phyloP scores from a whole-genome alignment of 2,797 vertebrate genomes.

The Sebastes steindachneri region DNA sequence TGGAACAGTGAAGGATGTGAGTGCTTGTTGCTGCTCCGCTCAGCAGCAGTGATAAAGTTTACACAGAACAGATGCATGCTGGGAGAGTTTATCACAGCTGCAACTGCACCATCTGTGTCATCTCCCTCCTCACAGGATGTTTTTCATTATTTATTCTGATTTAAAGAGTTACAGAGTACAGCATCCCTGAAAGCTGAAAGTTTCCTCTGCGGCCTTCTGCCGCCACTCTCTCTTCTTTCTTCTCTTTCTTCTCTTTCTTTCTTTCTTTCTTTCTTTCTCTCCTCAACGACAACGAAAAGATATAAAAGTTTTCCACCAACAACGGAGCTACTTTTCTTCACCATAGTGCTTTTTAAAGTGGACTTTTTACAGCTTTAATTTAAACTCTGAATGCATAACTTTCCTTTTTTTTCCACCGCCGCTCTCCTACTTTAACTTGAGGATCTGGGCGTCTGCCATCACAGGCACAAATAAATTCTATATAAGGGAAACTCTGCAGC shows the following conservation, averaged over 20 bases:
- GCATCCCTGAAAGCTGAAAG: background rate
- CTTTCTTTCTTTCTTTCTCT: background rate
- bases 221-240: background rate
- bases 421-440: background rate
- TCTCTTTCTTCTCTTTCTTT: background rate
- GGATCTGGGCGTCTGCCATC: background rate
- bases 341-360: background rate
- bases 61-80: constrained; percentile 64
- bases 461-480: background rate
- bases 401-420: background rate
- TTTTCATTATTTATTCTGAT: constrained; percentile 59
- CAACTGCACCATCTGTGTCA: constrained; percentile 54
- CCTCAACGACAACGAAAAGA: no score
- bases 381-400: background rate
- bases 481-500: background rate
- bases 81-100: constrained; percentile 62
- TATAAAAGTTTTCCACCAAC: background rate
- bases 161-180: constrained; percentile 23
- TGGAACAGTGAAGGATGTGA: background rate
- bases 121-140: constrained; percentile 34
- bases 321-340: background rate
- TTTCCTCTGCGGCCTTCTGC: background rate
- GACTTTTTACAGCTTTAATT: background rate
- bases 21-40: constrained; percentile 12
- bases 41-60: constrained; percentile 42